Base-by-base conservation (phyloP, 2,113 vertebrate genomes). In the Pica pica region DNA sequence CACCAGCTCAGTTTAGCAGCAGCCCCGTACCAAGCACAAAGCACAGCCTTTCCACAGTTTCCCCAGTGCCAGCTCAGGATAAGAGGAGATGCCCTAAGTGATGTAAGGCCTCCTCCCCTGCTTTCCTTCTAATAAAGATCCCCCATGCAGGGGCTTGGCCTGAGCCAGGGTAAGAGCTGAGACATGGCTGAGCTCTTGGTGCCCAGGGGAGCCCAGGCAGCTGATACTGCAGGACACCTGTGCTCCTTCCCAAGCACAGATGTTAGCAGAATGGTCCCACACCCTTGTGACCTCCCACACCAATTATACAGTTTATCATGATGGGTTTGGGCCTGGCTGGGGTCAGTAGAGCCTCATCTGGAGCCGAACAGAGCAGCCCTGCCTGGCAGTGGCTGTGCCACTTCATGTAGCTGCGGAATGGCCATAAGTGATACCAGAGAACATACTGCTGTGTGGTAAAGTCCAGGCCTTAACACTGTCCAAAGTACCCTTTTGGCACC, bases 221-320 rank as follows among this genome's bases (percentile, higher is more conserved):
- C 11, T 0, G 0, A 56, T 14, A 16, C 14, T 12, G 35, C 0
- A 0, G 56, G 20, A 50, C 23, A 39, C 6, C 5, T 7, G 0
- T 0, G 0, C 13, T 44, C 44, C 46, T 37, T 50, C 35, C 56
- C 42, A 50, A 87, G 39, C 2, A 2, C 0, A 33, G 37, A 13
- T 13, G 6, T 41, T 11, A 46, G 37, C 22, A 74, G 31, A 81
- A 31, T 0, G 4, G 31, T 44, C 39, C 30, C 8, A 1, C 33
- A 35, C 8, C 12, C 39, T 59, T n/a, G 41, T 15, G 8, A 90
- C 23, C 13, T 93, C 39, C 50, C 65, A 61, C 42, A 41, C 11
- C 23, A 50, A 17, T 37, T 64, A 67, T 33, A 35, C 20, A 31
- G 17, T 24, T 87, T 67, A 37, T 30, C 0, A 0, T 18, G 20